These are phyloP conservation scores for Drosophila pseudoobscura DNA, from an alignment of 1,140 invertebrate genomes.

Conservation along the genomic window DNA sequence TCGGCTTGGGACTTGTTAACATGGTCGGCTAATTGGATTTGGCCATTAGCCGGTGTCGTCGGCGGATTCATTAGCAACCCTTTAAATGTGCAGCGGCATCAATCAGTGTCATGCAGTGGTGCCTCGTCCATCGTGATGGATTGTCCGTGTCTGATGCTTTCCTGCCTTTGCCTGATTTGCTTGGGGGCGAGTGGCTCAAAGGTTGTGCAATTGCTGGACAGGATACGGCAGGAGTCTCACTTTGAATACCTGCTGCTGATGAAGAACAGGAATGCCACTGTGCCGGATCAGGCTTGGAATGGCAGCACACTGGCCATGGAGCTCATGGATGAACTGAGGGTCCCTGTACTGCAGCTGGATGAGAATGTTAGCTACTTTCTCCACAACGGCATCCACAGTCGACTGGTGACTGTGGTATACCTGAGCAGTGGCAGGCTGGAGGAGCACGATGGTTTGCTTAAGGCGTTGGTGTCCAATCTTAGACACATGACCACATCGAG, in stretches of 20 bases:
- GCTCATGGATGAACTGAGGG: slow-evolving; percentile 40
- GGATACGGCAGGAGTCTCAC: slow-evolving; percentile 42
- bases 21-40: slow-evolving; percentile 44
- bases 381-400: slow-evolving; percentile 28
- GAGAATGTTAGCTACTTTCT: slow-evolving; percentile 52
- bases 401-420: slow-evolving; percentile 38
- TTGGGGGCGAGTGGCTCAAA: slow-evolving; percentile 7
- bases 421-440: slow-evolving; percentile 23
- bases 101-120: slow-evolving; percentile 49
- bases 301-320: slow-evolving; percentile 12
- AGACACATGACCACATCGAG: slow-evolving; percentile 60
- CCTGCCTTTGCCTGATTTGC: slow-evolving; percentile 28
- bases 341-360: slow-evolving; percentile 54
- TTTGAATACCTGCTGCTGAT: slow-evolving; percentile 57
- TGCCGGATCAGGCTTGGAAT: slow-evolving; percentile 11
- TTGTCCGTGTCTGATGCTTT: slow-evolving; percentile 24
- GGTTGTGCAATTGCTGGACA: slow-evolving; percentile 45
- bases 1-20: slow-evolving; percentile 50
- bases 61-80: slow-evolving; percentile 62
- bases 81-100: slow-evolving; percentile 61
- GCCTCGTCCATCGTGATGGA: slow-evolving; percentile 41
- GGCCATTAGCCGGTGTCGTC: slow-evolving; percentile 21
- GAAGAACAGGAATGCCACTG: slow-evolving; percentile 40
- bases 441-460: slow-evolving; percentile 37
- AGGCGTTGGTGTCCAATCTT: slow-evolving; percentile 50